Evolutionary conservation across 2,888 invertebrate species (phyloP), one percentile per base, ranked within the genome.

Genomic region (Oligia fasciuncula): DNA sequence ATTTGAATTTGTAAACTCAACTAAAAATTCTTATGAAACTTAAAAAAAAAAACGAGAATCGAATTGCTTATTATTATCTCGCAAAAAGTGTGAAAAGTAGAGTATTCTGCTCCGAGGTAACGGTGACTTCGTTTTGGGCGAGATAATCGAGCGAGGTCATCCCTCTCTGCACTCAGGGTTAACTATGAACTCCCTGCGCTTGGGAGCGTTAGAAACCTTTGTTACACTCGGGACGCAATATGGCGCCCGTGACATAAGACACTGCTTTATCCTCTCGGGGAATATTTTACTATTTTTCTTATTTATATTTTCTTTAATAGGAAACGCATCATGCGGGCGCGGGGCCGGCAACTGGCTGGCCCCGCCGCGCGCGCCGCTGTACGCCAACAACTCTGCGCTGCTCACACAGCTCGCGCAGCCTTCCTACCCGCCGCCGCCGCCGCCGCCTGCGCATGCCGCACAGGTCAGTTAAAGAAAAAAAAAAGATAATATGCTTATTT

Each of bases 341-440:
- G 89, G 91, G 87, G 81, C 88, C 94, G 91, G 94, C 66, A 86
- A 87, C 76, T 93, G 93, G 92, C 88, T 94, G 90, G 91, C 92
- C 9, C 92, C 95, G 77, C 93, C 94, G 79, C 89, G 96, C 76
- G 89, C 96, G 91, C 90, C 97, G 88, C 93, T 94, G 91, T 97
- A 90, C 91, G 91, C 94, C 8, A 93, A 90, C 90, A 95, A 96
- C 92, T 96, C 96, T 0, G 97, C 97, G 14, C 94, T 97, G 0
- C 97, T 97, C 80, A 97, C 98, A 17, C 97, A 98, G 90, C 95
- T 97, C 0, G 97, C 97, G 88, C 97, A 97, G 81, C 98, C 98
- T 0, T 97, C 97, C 0, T 97, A 97, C 85, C 97, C 97, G 60
- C 97, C 81, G 0, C 81, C 96, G 19, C 96, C 96, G 35, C 96